Base-by-base conservation (phyloP, 2,113 vertebrate species). In the Circaetus cinerascens region DNA sequence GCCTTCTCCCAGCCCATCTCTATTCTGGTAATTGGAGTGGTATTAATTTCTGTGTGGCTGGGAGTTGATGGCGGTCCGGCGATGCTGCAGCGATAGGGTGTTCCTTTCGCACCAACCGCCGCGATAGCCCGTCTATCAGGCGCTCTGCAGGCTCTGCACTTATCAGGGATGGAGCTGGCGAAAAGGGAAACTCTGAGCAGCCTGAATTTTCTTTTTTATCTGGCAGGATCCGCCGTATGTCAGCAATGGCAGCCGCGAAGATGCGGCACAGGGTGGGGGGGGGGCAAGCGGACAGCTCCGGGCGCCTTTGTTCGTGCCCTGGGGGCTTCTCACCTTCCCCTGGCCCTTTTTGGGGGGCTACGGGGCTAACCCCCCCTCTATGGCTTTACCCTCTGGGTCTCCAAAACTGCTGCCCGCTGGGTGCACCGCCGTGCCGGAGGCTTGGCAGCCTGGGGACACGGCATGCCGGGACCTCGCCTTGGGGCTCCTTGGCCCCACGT, bases 81-180 rank as follows among this genome's bases (percentile, higher is more conserved):
- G 99, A 99, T 99, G 98, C 97, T 79, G 96, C 88, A 62, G 97
- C 97, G 99, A 99, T 99, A 98, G 97, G 94, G 95, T 88, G 96
- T 96, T 98, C 97, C 98, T 97, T 96, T 95, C 97, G 98, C 98
- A 96, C 98, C 98, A 98, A 98, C 98, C 98, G 98, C 98, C 95
- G 97, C 97, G 96, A 98, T 98, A 98, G 98, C 97, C 98, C 97
- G 97, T 98, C 99, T 99, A 99, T 99, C 99, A 99, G 99, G 97
- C 95, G 96, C 97, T 96, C 97, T 98, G 98, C 99, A 99, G 99
- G 98, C 99, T 95, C 98, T 97, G 96, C 98, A 98, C 98, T 99
- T 99, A 99, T 99, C 99, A 98, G 99, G 98, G 98, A 98, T 98
- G 98, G 98, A 98, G 98, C 98, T 99, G 99, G 98, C 98, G 98